Base-by-base conservation (phyloP, 2,113 vertebrate species). In the Delphinapterus leucas region DNA sequence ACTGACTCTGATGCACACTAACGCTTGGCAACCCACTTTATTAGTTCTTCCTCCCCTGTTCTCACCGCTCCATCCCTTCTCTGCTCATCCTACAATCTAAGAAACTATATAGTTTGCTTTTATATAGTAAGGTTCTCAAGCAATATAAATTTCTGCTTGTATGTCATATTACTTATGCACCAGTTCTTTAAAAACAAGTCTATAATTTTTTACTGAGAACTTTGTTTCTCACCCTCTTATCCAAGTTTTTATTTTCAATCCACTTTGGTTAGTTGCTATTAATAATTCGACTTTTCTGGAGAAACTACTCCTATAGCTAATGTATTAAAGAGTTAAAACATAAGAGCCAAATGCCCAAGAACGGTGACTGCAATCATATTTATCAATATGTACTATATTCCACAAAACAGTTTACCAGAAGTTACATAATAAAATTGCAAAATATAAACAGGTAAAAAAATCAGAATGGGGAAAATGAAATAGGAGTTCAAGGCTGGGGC, bases 341-440 rank as follows among this genome's bases (percentile, higher is more conserved):
- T 26, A 81, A 96, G 95, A 97, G 49, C 38, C 68, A 92, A 83
- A n/a, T 36, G n/a, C 41, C 55, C 83, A 90, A 74, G 21, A 86
- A 93, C 28, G 44, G 5, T 68, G 63, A 36, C 15, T 79, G 14
- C 55, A 83, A 77, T 93, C 33, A 20, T 71, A 88, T 36, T 91
- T 77, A 80, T 60, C 87, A 67, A 36, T 28, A 77, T 23, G 49
- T 58, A 74, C 38, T 60, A 38, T n/a, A 65, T 68, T 84, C 44
- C 67, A 88, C 38, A 90, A 84, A 49, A 86, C n/a, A 41, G 41
- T 44, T 65, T 47, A 55, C 3, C 79, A 14, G 15, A 90, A 90
- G 31, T 71, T 79, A 73, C 18, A 47, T 25, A 49, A 55, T 61
- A 87, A 77, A 95, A 93, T 17, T 86, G 36, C 20, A 77, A 88